phyloP scores from a whole-genome alignment of 2,797 vertebrate species.

The Gymnothorax javanicus region DNA sequence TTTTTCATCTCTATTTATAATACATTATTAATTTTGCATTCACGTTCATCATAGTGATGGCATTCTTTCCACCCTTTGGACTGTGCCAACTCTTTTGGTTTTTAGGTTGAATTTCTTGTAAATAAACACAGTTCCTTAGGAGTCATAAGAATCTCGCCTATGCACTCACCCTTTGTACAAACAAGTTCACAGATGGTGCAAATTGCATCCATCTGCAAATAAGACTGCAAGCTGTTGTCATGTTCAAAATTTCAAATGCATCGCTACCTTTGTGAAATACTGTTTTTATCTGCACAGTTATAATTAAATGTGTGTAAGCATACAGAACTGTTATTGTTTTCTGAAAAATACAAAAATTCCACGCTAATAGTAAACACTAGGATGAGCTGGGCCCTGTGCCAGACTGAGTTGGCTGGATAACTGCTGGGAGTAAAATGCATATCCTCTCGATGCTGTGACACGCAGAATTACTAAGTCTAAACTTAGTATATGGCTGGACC shows the following conservation, averaged over 20 bases:
- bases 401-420: too few relatives aligned
- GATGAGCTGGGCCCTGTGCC: too few relatives aligned
- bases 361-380: neutral
- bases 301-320: neutral
- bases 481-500: too few relatives aligned
- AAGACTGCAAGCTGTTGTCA: neutral
- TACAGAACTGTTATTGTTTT: neutral
- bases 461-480: too few relatives aligned
- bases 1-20: constrained; percentile 80
- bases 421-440: too few relatives aligned
- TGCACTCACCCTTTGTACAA: neutral
- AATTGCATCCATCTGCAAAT: neutral
- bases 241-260: neutral
- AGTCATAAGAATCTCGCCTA: constrained; percentile 64
- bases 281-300: neutral
- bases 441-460: too few relatives aligned
- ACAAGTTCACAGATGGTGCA: neutral
- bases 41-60: constrained; percentile 59
- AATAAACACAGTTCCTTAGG: constrained; percentile 61
- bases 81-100: constrained; percentile 73
- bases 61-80: constrained; percentile 60
- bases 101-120: constrained; percentile 67
- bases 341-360: neutral
- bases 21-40: constrained; percentile 68
- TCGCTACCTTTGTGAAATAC: neutral